phyloP scores from a whole-genome alignment of 2,888 invertebrate species.

The Amphipoea lucens region DNA sequence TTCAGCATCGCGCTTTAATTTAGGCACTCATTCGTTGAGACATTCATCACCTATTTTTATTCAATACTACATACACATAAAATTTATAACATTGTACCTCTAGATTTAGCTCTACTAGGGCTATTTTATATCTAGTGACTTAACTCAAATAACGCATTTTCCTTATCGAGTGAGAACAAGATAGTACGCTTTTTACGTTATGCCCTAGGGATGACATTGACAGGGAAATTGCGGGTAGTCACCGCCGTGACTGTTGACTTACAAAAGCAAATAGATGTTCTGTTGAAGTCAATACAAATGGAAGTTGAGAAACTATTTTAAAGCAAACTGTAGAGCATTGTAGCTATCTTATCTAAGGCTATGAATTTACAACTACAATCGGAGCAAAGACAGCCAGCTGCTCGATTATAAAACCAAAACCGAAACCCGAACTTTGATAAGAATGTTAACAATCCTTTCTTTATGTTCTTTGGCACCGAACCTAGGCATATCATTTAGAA shows the following conservation, averaged over 20 bases:
- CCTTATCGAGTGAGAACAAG: constrained; percentile 24
- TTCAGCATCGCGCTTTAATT: no score
- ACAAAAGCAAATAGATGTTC: constrained; percentile 30
- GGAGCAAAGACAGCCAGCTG: background rate
- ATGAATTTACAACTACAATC: no score
- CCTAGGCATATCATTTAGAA: background rate
- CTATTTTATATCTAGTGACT: background rate
- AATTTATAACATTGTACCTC: background rate
- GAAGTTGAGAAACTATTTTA: background rate
- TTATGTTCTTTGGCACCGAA: background rate
- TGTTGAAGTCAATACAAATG: background rate
- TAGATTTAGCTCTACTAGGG: background rate
- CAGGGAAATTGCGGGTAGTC: constrained; percentile 53
- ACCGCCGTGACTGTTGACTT: constrained; percentile 11
- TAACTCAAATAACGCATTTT: background rate
- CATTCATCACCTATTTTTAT: no score
- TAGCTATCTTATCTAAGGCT: background rate
- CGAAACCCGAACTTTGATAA: background rate
- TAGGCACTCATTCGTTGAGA: no score
- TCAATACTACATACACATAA: background rate
- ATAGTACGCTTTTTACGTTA: constrained; percentile 26
- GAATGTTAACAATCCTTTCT: background rate
- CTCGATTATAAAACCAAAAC: background rate
- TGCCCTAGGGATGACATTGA: constrained; percentile 46
- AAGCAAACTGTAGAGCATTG: background rate